phyloP scores from a whole-genome alignment of 2,113 vertebrate genomes.

The Psophia crepitans region DNA sequence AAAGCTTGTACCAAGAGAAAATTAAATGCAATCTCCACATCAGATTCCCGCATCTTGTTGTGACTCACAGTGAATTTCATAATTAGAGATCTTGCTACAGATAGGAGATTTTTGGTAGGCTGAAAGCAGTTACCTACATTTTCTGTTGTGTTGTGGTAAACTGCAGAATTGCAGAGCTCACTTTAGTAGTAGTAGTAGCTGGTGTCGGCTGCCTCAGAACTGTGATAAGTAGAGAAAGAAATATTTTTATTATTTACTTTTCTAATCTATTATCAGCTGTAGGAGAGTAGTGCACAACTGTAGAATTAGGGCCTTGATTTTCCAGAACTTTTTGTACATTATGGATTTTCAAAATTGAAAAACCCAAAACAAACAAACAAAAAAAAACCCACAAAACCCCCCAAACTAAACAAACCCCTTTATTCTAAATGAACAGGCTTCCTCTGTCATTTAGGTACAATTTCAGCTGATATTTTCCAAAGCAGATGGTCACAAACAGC shows the following conservation, averaged over 20 bases:
- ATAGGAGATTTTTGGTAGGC: not conserved
- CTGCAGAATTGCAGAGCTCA: not conserved
- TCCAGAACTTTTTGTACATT: not conserved
- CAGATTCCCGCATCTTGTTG: not conserved
- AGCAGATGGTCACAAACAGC: not conserved
- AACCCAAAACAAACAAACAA: no score
- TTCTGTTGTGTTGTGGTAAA: not conserved
- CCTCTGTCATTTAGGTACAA: not conserved
- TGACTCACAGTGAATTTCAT: accelerated
- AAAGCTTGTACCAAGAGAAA: not conserved
- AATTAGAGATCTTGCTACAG: not conserved
- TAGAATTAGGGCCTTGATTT: not conserved
- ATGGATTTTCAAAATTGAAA: not conserved
- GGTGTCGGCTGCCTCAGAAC: not conserved
- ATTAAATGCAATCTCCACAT: accelerated
- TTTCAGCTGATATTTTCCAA: not conserved
- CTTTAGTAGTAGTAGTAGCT: not conserved
- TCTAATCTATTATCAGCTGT: not conserved
- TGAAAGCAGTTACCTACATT: not conserved
- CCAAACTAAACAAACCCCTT: no score
- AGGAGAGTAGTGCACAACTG: not conserved
- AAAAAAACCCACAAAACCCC: no score
- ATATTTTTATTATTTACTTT: not conserved
- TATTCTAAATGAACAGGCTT: not conserved
- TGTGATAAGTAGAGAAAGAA: not conserved